Evolutionary conservation across 2,888 invertebrate species (phyloP).

Genomic region (Napeogenes inachia): DNA sequence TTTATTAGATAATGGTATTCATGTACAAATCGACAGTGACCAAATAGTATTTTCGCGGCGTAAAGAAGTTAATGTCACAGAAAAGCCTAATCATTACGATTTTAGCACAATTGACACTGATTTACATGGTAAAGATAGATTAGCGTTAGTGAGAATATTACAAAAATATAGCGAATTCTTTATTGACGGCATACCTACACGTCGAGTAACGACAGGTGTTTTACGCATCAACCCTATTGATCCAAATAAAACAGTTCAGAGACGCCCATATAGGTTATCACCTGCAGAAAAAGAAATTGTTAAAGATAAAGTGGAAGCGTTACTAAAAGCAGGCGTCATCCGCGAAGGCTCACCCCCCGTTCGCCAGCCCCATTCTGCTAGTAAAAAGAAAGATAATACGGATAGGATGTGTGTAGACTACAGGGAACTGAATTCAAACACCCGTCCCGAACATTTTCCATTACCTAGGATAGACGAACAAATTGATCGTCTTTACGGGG

Average conservation of each 20-base stretch:
- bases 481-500: conserved; percentile 13
- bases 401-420: conserved; percentile 20
- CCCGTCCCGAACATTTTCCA: too few species aligned
- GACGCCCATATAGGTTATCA: conserved; percentile 29
- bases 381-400: conserved; percentile 19
- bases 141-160: not conserved
- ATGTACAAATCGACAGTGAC: conserved; percentile 23
- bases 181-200: conserved; percentile 26
- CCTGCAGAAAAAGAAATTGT: conserved; percentile 30
- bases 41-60: conserved; percentile 8
- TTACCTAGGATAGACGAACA: conserved; percentile 16
- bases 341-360: conserved; percentile 36
- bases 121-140: too few species aligned
- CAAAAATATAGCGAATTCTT: conserved; percentile 15
- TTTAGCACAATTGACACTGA: conserved; percentile 28
- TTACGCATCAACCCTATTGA: conserved; percentile 18
- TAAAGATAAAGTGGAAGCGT: conserved; percentile 27
- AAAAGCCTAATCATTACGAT: not conserved
- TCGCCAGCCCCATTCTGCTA: conserved; percentile 36
- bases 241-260: conserved; percentile 5
- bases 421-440: too few species aligned
- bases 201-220: conserved; percentile 27
- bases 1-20: conserved; percentile 17
- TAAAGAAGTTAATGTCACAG: too few species aligned
- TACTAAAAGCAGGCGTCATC: conserved; percentile 34